These are phyloP conservation scores for Monochamus saltuarius DNA, from an alignment of 1,140 invertebrate genomes.

Conservation along the genomic window DNA sequence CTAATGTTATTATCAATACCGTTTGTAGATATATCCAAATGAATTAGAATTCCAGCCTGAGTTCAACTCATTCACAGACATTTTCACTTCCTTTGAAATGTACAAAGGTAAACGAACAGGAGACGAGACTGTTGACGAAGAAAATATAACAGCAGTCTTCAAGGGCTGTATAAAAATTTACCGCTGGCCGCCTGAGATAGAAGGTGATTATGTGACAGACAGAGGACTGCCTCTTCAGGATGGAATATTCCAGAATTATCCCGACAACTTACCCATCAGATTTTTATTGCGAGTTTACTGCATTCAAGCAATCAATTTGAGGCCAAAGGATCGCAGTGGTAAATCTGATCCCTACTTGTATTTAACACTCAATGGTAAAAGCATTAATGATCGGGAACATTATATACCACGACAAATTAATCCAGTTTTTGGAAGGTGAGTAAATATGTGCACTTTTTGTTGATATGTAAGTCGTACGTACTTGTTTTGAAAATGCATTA, in stretches of 20 bases:
- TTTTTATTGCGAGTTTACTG: constrained; percentile 78
- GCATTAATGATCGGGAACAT: constrained; percentile 70
- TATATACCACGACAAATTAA: constrained; percentile 79
- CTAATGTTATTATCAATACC: no score
- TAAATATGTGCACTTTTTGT: neutral
- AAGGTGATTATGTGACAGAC: constrained; percentile 51
- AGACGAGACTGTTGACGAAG: constrained; percentile 62
- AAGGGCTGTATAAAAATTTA: constrained; percentile 59
- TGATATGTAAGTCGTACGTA: no score
- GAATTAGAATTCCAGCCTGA: constrained; percentile 77
- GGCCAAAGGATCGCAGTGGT: constrained; percentile 70
- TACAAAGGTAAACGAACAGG: constrained; percentile 71
- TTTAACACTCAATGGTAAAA: constrained; percentile 67
- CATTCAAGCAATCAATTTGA: constrained; percentile 67
- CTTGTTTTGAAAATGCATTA: no score
- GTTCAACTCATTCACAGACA: constrained; percentile 76
- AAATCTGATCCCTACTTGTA: constrained; percentile 80
- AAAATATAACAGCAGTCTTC: constrained; percentile 55
- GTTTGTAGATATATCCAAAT: constrained; percentile 65
- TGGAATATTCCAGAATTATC: constrained; percentile 65
- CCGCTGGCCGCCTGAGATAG: constrained; percentile 55
- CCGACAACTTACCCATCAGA: constrained; percentile 66
- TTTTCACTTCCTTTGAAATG: constrained; percentile 72
- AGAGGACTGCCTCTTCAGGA: constrained; percentile 52
- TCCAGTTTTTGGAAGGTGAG: constrained; percentile 85